phyloP scores from a whole-genome alignment of 2,797 vertebrate genomes.

The Danio choprae region DNA sequence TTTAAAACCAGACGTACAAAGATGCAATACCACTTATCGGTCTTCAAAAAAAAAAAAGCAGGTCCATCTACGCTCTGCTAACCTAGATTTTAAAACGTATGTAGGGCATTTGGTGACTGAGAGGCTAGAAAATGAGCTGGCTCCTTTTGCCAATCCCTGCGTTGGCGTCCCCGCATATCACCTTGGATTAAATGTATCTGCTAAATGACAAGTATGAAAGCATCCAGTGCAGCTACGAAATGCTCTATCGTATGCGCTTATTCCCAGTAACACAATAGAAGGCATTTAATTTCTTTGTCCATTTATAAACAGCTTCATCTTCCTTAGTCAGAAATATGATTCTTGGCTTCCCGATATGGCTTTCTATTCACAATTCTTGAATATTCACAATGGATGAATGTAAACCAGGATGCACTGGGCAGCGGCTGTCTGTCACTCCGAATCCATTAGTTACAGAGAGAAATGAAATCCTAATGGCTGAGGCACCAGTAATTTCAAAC shows the following conservation, averaged over 20 bases:
- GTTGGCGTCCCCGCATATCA: background rate
- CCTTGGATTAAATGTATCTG: constrained; percentile 32
- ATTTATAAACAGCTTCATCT: constrained; percentile 36
- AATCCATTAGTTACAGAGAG: constrained; percentile 58
- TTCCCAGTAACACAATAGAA: background rate
- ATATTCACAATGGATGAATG: constrained; percentile 38
- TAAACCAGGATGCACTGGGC: constrained; percentile 5
- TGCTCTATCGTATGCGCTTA: constrained; percentile 26
- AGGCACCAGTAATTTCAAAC: constrained; percentile 52
- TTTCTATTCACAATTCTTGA: constrained; percentile 32
- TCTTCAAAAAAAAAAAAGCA: constrained; percentile 9
- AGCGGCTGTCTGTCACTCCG: constrained; percentile 44
- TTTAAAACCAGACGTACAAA: constrained; percentile 20
- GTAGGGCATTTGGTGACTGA: constrained; percentile 40
- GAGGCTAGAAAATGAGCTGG: constrained; percentile 35
- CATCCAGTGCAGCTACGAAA: background rate
- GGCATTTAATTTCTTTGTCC: constrained; percentile 6
- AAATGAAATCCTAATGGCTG: constrained; percentile 54
- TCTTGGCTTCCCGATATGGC: background rate
- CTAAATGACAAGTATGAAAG: constrained; percentile 27
- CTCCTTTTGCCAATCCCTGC: constrained; percentile 1
- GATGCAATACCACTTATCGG: constrained; percentile 1
- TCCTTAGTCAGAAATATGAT: constrained; percentile 13
- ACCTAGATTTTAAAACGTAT: constrained; percentile 50
- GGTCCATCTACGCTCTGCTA: constrained; percentile 52